A percentile compares a stretch with the other conserved stretches of the same genome.
Evolutionary conservation across 2,888 invertebrate genomes (phyloP).

Genomic region (Strigamia transsilvanica): DNA sequence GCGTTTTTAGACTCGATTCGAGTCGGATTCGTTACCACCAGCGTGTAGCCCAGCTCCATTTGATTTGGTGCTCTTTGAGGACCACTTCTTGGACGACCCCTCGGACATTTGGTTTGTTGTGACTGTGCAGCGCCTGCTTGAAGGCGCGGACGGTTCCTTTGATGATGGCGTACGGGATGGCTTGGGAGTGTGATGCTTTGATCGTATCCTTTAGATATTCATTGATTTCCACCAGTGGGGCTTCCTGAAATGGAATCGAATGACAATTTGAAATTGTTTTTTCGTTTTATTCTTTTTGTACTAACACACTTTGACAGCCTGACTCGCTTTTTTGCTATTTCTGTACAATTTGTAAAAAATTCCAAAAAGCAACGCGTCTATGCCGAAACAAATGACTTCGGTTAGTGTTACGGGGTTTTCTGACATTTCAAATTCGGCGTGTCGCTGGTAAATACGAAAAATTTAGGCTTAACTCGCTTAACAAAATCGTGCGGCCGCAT

Average conservation of each 20-base stretch:
- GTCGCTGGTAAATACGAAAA: background rate
- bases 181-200: conserved; percentile 61
- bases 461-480: background rate
- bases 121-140: conserved; percentile 77
- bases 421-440: background rate
- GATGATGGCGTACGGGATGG: conserved; percentile 78
- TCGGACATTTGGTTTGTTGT: conserved; percentile 75
- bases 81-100: conserved; percentile 81
- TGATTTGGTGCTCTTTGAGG: conserved; percentile 53
- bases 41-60: conserved; percentile 55
- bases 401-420: background rate
- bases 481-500: background rate
- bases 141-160: conserved; percentile 79
- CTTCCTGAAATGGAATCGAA: background rate
- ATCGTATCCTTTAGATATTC: background rate
- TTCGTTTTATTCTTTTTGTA: no score
- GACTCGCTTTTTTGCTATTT: conserved; percentile 1
- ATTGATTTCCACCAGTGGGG: conserved; percentile 9
- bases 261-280: background rate
- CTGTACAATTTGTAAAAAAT: conserved; percentile 51
- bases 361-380: conserved; percentile 53
- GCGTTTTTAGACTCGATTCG: background rate
- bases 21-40: conserved; percentile 52
- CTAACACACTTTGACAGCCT: conserved; percentile 52
- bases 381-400: conserved; percentile 51